These are phyloP conservation scores for Bathynomus jamesi DNA, from an alignment of 1,140 invertebrate genomes.

Conservation along the genomic window DNA sequence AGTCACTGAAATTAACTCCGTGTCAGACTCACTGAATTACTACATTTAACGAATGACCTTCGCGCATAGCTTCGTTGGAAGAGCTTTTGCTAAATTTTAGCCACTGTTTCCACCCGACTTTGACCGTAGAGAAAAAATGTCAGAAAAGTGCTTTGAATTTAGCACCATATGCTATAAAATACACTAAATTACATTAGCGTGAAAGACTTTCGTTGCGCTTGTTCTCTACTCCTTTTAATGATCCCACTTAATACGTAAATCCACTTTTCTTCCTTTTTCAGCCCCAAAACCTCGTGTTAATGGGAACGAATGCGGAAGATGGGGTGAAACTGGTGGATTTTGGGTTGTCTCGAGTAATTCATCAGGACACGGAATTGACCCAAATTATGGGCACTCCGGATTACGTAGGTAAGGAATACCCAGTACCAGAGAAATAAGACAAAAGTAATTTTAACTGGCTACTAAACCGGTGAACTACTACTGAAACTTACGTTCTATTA, in stretches of 20 bases:
- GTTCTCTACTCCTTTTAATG: constrained; percentile 59
- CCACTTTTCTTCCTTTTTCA: constrained; percentile 74
- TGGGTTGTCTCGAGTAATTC: constrained; percentile 60
- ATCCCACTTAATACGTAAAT: constrained; percentile 64
- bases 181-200: too few species aligned
- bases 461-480: too few species aligned
- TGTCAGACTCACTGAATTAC: too few species aligned
- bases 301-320: constrained; percentile 58
- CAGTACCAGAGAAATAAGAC: too few species aligned
- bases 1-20: too few species aligned
- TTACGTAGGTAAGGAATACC: constrained; percentile 60
- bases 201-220: constrained; percentile 61
- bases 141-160: constrained; percentile 67
- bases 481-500: too few species aligned
- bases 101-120: constrained; percentile 67
- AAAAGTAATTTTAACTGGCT: too few species aligned
- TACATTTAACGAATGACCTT: too few species aligned
- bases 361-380: constrained; percentile 57
- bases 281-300: constrained; percentile 68
- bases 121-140: constrained; percentile 57
- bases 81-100: constrained; percentile 46
- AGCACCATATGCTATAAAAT: too few species aligned
- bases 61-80: too few species aligned
- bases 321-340: constrained; percentile 68
- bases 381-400: constrained; percentile 70